Base-by-base conservation (phyloP, 1,140 invertebrate species). In the Belonocnema kinseyi region DNA sequence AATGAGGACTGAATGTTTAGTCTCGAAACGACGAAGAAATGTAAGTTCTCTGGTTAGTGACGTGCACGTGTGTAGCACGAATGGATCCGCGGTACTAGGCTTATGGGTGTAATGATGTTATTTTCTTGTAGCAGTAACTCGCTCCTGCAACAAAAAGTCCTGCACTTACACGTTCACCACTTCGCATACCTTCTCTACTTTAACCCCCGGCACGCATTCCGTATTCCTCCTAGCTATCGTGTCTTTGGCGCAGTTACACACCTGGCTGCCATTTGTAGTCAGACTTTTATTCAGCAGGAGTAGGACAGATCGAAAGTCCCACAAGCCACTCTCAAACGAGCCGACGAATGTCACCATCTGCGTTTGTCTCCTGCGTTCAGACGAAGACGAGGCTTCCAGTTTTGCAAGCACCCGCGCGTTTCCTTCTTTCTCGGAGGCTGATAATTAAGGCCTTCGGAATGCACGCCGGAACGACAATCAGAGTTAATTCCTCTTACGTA, bases 91-190 rank as follows among this genome's bases (percentile, higher is more conserved):
- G 56, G 74, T 73, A 76, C 52, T 72, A 51, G 74, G 76, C 79
- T 80, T 78, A 83, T 74, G 58, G 83, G 77, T 85, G 85, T 88
- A 88, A 87, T 87, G 84, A 87, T 88, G 85, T 88, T 88, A 87
- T 88, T 88, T 87, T 87, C 85, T 87, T 88, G 82, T 85, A 79
- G 82, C 80, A 83, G 82, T 85, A 83, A 83, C 82, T 85, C 73
- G 80, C 82, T 66, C 26, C 54, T 70, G 70, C 74, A 19, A 75
- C 80, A 84, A 85, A 88, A 85, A 87, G 79, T 77, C 75, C 76
- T 75, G 82, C 84, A 80, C 81, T 84, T 87, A 82, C 81, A 84
- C 58, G 82, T 84, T 79, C 74, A 80, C 76, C 82, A 78, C 76
- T 82, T 77, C 75, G 77, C 83, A 82, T 83, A 83, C 75, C 78